phyloP scores from a whole-genome alignment of 2,113 vertebrate species.

The Rhabdornis inornatus region DNA sequence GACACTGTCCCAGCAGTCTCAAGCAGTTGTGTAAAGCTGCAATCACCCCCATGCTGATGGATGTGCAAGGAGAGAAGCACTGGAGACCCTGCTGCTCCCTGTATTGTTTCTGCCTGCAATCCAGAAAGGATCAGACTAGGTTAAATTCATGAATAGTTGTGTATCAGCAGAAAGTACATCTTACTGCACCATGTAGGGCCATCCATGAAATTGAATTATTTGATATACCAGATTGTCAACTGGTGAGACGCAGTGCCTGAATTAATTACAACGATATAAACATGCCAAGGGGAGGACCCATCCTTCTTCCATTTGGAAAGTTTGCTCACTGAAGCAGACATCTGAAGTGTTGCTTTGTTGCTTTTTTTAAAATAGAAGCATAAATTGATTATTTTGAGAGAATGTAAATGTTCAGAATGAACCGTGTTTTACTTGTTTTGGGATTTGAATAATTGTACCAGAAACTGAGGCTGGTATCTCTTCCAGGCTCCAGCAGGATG shows the following conservation, averaged over 20 bases:
- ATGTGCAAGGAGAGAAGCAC: background rate
- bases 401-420: background rate
- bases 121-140: background rate
- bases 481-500: background rate
- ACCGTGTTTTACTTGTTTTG: background rate
- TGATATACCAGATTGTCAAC: background rate
- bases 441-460: background rate
- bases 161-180: background rate
- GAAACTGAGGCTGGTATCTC: background rate
- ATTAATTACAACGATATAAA: background rate
- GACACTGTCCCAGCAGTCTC: background rate
- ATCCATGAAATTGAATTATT: constrained; percentile 20
- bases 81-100: background rate
- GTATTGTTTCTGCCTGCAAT: background rate
- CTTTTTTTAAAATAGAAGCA: background rate
- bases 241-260: background rate
- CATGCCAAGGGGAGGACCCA: background rate
- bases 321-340: background rate
- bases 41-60: fast-evolving
- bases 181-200: background rate
- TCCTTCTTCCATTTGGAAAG: background rate
- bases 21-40: background rate
- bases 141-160: background rate
- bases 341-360: background rate
- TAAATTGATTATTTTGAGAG: background rate